Evolutionary conservation across 2,113 vertebrate species (phyloP), one percentile per base, ranked within the genome.

Genomic region (Pithys albifrons): DNA sequence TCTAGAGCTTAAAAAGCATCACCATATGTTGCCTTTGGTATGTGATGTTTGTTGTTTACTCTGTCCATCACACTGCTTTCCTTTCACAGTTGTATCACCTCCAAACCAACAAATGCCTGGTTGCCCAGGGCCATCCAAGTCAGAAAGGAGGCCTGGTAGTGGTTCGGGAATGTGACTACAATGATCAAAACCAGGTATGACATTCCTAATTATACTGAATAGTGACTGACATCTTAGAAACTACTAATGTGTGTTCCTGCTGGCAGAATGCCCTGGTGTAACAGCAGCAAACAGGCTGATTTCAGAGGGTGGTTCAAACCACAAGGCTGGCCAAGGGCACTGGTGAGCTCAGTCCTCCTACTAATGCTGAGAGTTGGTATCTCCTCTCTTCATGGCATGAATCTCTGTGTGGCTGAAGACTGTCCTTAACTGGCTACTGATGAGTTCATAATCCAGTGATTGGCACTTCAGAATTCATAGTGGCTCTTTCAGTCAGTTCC

Each of bases 71-170:
- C 25, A 25, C 37, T n/a, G 10, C 84, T 74, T 91, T 95, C 39
- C 41, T 93, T 71, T 95, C 59, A 2, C 31, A 99, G 99, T 96
- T 99, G 4, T 98, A 97, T 65, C 99, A 99, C 95, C 96, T 99
- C n/a, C 98, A 98, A 89, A 98, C 98, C 24, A 97, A 98, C 52
- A 98, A 97, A 57, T 99, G 99, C 78, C 97, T 99, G 90, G 98
- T 98, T 19, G 99, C 99, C 9, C 99, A 99, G 95, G 98, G 99
- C n/a, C 98, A 99, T 85, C 98, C 98, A 12, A 99, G 98, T 82
- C 99, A 99, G 97, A 99, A 99, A 96, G 99, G 99, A 15, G 98
- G 99, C 25, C 98, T 98, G 0, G 99, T 99, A 0, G 98, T 99
- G 82, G 96, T 99, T 61, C 98, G 97, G 85, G 97, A 98, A 2